Evolutionary conservation across 2,797 vertebrate species (phyloP).

Genomic region (Crax fasciolata): DNA sequence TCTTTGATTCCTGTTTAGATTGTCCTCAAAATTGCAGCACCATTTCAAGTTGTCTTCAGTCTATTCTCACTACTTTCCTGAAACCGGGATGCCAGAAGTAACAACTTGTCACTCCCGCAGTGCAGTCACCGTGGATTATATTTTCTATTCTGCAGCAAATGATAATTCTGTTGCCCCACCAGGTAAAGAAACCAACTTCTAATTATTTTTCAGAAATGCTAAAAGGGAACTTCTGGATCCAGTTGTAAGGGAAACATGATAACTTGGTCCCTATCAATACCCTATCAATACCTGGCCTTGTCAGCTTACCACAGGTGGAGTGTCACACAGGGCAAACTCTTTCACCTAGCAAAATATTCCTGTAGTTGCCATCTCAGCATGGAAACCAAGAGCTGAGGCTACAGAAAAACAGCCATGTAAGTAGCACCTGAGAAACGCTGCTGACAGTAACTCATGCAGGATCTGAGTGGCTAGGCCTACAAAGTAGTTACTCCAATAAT

Average conservation of each 20-base stretch:
- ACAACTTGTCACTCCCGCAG: slow-evolving; percentile 93
- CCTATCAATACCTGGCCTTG: too few species aligned
- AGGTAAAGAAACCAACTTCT: slow-evolving; percentile 77
- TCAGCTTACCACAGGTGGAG: not conserved
- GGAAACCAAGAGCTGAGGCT: not conserved
- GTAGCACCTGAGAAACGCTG: not conserved
- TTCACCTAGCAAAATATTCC: not conserved
- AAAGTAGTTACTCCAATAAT: not conserved
- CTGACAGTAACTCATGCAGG: not conserved
- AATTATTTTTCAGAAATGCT: not conserved
- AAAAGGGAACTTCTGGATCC: not conserved
- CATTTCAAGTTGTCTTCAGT: slow-evolving; percentile 89
- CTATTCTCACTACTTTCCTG: slow-evolving; percentile 88
- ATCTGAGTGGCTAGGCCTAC: not conserved
- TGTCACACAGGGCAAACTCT: not conserved
- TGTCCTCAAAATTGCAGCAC: slow-evolving; percentile 85
- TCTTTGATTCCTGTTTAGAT: slow-evolving; percentile 62
- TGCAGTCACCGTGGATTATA: slow-evolving; percentile 95
- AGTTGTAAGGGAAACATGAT: not conserved
- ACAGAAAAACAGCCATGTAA: not conserved
- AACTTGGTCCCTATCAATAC: not conserved
- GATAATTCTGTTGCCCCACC: slow-evolving; percentile 58
- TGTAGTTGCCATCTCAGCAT: not conserved
- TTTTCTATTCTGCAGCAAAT: slow-evolving; percentile 89
- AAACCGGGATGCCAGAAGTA: slow-evolving; percentile 88